These are phyloP conservation scores for Periphyllus acericola DNA, from an alignment of 2,888 invertebrate species.

Conservation along the genomic window DNA sequence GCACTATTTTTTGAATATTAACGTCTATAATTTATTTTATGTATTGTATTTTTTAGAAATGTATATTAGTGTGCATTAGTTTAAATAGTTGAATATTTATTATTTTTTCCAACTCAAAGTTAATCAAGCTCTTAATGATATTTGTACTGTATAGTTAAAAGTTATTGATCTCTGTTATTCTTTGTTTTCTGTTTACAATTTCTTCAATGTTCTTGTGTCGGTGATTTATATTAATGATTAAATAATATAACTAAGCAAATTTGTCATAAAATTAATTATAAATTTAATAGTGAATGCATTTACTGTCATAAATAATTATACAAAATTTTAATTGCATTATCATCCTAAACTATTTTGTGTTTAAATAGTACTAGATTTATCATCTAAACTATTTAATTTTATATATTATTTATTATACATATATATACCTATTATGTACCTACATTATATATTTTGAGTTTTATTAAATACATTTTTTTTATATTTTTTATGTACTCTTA, in stretches of 20 bases:
- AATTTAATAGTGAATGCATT: background rate
- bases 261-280: background rate
- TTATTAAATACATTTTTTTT: conserved; percentile 39
- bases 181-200: conserved; percentile 1
- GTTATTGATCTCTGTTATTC: conserved; percentile 49
- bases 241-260: background rate
- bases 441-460: conserved; percentile 31
- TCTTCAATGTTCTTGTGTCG: background rate
- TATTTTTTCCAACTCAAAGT: conserved; percentile 20
- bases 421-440: conserved; percentile 27
- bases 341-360: background rate
- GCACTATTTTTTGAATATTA: background rate
- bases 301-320: background rate
- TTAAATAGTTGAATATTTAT: conserved; percentile 26
- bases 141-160: conserved; percentile 23
- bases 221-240: conserved; percentile 22
- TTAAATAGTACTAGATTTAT: background rate
- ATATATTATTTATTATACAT: conserved; percentile 43
- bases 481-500: background rate
- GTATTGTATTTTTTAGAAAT: conserved; percentile 15
- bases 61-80: conserved; percentile 19
- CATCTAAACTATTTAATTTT: background rate
- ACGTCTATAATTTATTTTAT: background rate
- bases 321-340: conserved; percentile 11
- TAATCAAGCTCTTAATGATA: background rate